Evolutionary conservation across 2,113 vertebrate genomes (phyloP), one percentile per base, ranked within the genome.

Genomic region (Prietella phreatophila): DNA sequence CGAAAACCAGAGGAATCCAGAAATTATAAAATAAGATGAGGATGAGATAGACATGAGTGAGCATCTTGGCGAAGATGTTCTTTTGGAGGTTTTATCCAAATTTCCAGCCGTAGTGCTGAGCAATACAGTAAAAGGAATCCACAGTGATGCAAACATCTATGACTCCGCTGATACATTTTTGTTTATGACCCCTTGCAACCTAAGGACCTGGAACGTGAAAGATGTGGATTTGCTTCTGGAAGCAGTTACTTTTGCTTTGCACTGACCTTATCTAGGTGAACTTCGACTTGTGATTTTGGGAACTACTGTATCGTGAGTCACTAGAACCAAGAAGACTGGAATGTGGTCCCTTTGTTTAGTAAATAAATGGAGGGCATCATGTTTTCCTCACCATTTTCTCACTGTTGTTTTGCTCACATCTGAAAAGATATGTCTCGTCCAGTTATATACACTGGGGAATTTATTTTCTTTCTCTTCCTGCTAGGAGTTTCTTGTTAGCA

Each of bases 1-100:
- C 73, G 55, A 55, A 82, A 83, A 50, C 20, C 25, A 8, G 22
- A 76, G 71, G 60, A 88, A 88, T 58, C 22, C 61, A 88, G 27
- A 84, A 47, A 61, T 78, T 56, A 61, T 67, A 50, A 87, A 50
- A 82, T 25, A 11, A 36, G 69, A 42, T 13, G 7, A 75, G 58
- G 11, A 13, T 60, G 36, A 83, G 67, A 0, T 3, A 27, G 56
- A 33, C 61, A 55, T 84, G 27, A 69, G 39, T 69, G 27, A 53
- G 22, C 36, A 47, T 84, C 42, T 67, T 65, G 63, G 42, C 42
- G 53, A 30, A 69, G n/a, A 53, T 50, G 27, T 50, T 80, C 50
- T 55, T 71, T 17, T 71, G 17, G 42, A 55, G 47, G 47, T 84
- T 67, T 53, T 33, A 65, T 53, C 8, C 27, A 84, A 53, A 33